Percentiles rank a stretch among this genome's conserved stretches.
Evolutionary conservation across 92 coral and sea anemone species (phyloP).

Genomic region (Porites rus): DNA sequence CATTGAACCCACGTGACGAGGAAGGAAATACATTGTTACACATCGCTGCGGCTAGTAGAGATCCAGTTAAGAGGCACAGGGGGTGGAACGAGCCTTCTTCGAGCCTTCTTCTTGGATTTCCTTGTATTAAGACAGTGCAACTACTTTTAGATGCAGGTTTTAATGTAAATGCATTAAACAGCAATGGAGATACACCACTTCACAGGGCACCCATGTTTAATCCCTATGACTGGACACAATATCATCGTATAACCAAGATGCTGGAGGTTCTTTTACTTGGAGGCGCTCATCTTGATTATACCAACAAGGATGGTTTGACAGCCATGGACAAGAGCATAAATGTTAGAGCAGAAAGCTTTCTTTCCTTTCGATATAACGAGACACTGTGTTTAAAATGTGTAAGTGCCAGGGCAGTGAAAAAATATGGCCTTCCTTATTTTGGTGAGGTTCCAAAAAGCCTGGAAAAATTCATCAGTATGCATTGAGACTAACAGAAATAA

Average conservation of each 20-base stretch:
- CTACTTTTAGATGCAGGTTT: slow-evolving; percentile 63
- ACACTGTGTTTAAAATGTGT: slow-evolving; percentile 62
- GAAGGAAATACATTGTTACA: slow-evolving; percentile 69
- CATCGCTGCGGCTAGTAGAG: slow-evolving; percentile 30
- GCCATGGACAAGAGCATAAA: slow-evolving; percentile 50
- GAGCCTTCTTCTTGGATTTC: neutral
- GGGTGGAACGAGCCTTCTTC: too few species aligned
- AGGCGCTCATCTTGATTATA: slow-evolving; percentile 64
- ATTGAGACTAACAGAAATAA: neutral
- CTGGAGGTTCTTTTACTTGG: slow-evolving; percentile 51
- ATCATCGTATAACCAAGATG: slow-evolving; percentile 36
- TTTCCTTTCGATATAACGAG: neutral
- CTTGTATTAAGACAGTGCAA: slow-evolving; percentile 32
- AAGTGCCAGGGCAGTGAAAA: slow-evolving; percentile 66
- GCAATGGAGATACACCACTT: slow-evolving; percentile 68
- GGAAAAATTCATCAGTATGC: slow-evolving; percentile 25
- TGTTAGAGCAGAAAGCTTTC: slow-evolving; percentile 50
- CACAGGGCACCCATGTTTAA: slow-evolving; percentile 60
- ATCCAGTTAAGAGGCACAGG: neutral
- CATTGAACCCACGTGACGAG: slow-evolving; percentile 60
- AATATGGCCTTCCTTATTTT: slow-evolving; percentile 46
- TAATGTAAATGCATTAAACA: slow-evolving; percentile 62
- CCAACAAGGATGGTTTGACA: slow-evolving; percentile 54
- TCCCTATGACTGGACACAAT: slow-evolving; percentile 14
- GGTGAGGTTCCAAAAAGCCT: slow-evolving; percentile 74